Conservation (phyloP, 2,797 vertebrate genomes). For the Micropoecilia bifurca region DNA sequence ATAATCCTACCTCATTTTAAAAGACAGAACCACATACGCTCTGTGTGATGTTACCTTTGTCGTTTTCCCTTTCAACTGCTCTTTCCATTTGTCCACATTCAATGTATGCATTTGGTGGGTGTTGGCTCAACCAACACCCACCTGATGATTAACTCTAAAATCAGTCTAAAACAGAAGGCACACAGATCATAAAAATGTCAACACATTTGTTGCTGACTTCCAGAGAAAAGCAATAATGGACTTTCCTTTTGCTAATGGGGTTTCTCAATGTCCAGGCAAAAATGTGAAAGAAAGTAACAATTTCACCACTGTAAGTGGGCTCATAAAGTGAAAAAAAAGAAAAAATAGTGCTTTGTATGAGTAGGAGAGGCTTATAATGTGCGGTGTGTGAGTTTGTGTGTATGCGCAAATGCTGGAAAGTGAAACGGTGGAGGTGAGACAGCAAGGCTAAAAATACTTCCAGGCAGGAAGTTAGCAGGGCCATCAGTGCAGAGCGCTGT, state of each 20-base stretch:
- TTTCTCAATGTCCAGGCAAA: slow-evolving; percentile 10
- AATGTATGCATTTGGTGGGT: slow-evolving; percentile 3
- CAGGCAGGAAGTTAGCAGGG: slow-evolving; percentile 54
- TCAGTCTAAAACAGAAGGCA: slow-evolving; percentile 43
- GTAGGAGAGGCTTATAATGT: slow-evolving; percentile 2
- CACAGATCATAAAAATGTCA: slow-evolving; percentile 59
- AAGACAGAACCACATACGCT: slow-evolving; percentile 40
- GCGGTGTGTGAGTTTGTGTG: slow-evolving; percentile 10
- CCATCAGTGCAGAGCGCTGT: slow-evolving; percentile 24
- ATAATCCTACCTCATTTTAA: slow-evolving; percentile 51
- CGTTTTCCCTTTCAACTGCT: slow-evolving; percentile 14
- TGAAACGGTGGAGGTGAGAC: slow-evolving; percentile 15
- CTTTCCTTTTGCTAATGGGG: slow-evolving; percentile 26
- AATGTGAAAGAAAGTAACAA: slow-evolving; percentile 28
- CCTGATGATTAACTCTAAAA: slow-evolving; percentile 46
- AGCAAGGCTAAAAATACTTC: slow-evolving; percentile 49
- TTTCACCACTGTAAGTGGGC: not conserved
- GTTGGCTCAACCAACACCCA: slow-evolving; percentile 23
- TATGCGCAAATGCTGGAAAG: not conserved
- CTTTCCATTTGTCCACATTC: slow-evolving; percentile 26
- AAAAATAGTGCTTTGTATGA: not conserved
- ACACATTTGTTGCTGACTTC: slow-evolving; percentile 23
- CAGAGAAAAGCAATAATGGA: slow-evolving; percentile 12
- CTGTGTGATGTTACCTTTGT: slow-evolving; percentile 24
- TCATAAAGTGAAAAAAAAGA: slow-evolving; percentile 5